Conservation (phyloP, 2,113 vertebrate genomes). For the Phaethon lepturus region DNA sequence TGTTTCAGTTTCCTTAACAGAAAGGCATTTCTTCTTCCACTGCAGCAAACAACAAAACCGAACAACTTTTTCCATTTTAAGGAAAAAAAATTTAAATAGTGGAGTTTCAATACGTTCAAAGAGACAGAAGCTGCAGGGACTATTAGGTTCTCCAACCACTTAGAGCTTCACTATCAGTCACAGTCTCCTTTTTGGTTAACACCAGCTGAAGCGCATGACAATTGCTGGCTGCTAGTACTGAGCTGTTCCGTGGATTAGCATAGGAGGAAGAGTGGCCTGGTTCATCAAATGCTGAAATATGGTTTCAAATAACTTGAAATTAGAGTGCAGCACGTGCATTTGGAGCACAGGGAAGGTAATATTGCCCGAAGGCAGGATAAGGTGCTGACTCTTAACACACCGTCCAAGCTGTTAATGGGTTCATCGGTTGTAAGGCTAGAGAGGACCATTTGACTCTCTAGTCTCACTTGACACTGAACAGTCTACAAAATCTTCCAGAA, state of each 20-base stretch:
- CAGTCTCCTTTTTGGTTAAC: neutral
- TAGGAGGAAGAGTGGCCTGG: neutral
- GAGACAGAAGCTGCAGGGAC: neutral
- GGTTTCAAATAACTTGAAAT: neutral
- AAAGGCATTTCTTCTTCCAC: neutral
- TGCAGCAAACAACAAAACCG: neutral
- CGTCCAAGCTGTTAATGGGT: neutral
- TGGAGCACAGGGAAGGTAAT: neutral
- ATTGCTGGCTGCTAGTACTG: neutral
- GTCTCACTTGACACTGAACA: neutral
- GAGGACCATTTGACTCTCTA: neutral
- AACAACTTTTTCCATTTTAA: neutral
- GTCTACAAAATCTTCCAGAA: neutral
- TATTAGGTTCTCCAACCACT: neutral
- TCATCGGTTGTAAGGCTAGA: neutral
- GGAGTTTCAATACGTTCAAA: neutral
- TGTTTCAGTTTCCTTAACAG: neutral
- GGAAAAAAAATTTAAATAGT: neutral
- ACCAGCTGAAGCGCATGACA: rapidly evolving
- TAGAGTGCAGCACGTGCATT: neutral
- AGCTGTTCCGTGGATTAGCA: neutral
- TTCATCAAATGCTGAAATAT: neutral
- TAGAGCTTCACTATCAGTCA: neutral
- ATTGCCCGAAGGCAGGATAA: neutral
- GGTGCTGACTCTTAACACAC: neutral